Base-by-base conservation (phyloP, 2,888 invertebrate genomes). In the Sepioteuthis lessoniana region DNA sequence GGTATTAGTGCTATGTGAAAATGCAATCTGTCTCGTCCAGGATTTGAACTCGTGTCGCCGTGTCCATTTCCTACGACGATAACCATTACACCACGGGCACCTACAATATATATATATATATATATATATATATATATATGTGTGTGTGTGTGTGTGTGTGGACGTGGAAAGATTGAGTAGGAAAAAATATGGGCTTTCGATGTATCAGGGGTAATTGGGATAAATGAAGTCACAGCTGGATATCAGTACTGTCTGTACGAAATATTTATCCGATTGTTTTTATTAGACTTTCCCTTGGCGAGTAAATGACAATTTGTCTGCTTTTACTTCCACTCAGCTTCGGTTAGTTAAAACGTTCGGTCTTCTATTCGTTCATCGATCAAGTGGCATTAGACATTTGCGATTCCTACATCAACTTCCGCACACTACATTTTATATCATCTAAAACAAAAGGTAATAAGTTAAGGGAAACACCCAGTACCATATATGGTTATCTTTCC, bases 381-480 rank as follows among this genome's bases (percentile, higher is more conserved):
- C n/a, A n/a, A 16, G 13, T 0, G 10, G 13, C n/a, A n/a, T 76
- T 76, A 76, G n/a, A 76, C 76, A 16, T 0, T n/a, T n/a, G 55
- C 5, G 19, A 76, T 76, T 76, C n/a, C n/a, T n/a, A n/a, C 7
- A 76, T 35, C 0, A 25, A 55, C 55, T 25, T 55, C 21, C 13
- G n/a, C n/a, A n/a, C 1, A n/a, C 76, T n/a, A 0, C n/a, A 4
- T 76, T 76, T 76, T n/a, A n/a, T n/a, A n/a, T 76, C n/a, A 76
- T 13, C n/a, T 76, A 76, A 76, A n/a, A 76, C 10, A 13, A n/a
- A 76, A 28, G 60, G 3, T 4, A 50, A 7, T 16, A 60, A 25
- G 1, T 5, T 5, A n/a, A 76, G 0, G 2, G 0, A 4, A 3
- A 16, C 16, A 13, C n/a, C n/a, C 19, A 3, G 13, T 76, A n/a